Evolutionary conservation across 2,888 invertebrate genomes (phyloP), one percentile per base, ranked within the genome.

Genomic region (Spilarctia lutea): DNA sequence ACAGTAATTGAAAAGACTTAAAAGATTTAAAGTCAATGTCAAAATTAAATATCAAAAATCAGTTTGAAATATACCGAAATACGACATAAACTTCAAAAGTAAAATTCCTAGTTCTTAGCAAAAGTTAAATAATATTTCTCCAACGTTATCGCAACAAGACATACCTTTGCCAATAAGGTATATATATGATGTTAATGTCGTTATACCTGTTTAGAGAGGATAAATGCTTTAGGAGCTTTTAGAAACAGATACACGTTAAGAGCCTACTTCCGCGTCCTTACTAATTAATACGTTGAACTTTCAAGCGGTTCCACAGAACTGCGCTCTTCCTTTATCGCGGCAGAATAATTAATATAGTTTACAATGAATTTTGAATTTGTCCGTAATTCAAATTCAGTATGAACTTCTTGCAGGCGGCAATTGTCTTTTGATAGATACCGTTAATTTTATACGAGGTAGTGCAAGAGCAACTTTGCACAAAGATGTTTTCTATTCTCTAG

Each of bases 321-420:
- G 63, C 33, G 60, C 30, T 35, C 48, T 35, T 39, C 78, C 81
- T 81, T 78, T 78, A 81, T 83, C 76, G 71, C 74, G 72, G 42
- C 35, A 48, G 81, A 81, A 81, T 82, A 79, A 83, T 83, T 79
- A 83, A 81, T 76, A 76, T 75, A 84, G 78, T 83, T 84, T 78
- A 78, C 74, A 74, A 79, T 78, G 77, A 75, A 77, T 79, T 84
- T 75, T 20, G 24, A 74, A 78, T 79, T 74, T 68, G 75, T 75
- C 71, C 33, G 73, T 81, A 75, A 74, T 73, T 66, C 75, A 78
- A 73, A 75, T 45, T 73, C 52, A 35, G 33, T 20, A 7, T 71
- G 71, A 80, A 68, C 67, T 70, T 63, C 75, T 76, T 73, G 42
- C 56, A 56, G 73, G 73, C 71, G 20, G 67, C 65, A 75, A 39